A percentile compares a stretch with the other conserved stretches of the same genome.
Evolutionary conservation across 2,888 invertebrate genomes (phyloP).

Genomic region (Cantharis rustica): DNA sequence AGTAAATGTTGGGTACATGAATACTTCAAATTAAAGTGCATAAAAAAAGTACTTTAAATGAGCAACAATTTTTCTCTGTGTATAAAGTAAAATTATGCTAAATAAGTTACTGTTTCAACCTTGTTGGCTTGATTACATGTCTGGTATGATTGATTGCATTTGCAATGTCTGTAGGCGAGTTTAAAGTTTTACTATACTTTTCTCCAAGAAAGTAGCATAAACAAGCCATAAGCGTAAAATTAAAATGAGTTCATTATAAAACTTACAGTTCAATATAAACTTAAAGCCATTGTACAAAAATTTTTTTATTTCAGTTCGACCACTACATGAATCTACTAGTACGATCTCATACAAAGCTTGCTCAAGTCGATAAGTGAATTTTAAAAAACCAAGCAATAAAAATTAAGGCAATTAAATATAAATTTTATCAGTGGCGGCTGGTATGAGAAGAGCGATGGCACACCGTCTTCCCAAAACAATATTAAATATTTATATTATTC

Average conservation of each 20-base stretch:
- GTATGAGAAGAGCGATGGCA: too few species aligned
- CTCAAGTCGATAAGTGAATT: too few species aligned
- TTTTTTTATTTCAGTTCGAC: neutral
- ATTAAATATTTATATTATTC: too few species aligned
- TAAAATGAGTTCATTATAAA: neutral
- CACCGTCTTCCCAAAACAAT: too few species aligned
- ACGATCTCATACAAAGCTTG: too few species aligned
- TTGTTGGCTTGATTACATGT: neutral
- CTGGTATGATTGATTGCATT: neutral
- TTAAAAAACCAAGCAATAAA: too few species aligned
- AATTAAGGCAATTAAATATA: too few species aligned
- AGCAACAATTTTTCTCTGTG: neutral
- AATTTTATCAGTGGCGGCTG: too few species aligned
- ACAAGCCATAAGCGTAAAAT: too few species aligned
- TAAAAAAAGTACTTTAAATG: too few species aligned
- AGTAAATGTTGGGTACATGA: too few species aligned
- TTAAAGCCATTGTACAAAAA: neutral
- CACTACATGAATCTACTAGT: neutral
- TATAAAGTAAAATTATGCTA: neutral
- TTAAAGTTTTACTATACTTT: neutral
- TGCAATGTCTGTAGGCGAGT: neutral
- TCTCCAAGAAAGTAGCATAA: neutral
- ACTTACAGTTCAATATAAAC: neutral
- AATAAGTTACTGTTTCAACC: neutral
- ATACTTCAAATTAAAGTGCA: too few species aligned